A percentile compares a stretch with the other conserved stretches of the same genome.
These are phyloP conservation scores for Adelognathus sp. DNA, from an alignment of 2,888 invertebrate species.

Conservation along the genomic window DNA sequence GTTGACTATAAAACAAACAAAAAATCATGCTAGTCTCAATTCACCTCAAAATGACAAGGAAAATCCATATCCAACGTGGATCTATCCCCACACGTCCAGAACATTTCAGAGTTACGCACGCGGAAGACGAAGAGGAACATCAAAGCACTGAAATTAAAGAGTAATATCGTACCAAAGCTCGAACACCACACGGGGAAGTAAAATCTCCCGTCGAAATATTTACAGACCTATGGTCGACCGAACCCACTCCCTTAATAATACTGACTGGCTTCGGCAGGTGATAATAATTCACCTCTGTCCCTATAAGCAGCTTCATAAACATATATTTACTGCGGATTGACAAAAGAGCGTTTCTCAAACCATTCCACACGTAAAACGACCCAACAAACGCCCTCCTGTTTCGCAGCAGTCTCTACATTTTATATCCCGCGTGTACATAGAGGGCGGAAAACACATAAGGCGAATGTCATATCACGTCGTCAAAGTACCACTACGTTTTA, in stretches of 20 bases:
- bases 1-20: too few species aligned
- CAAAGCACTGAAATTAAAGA: too few species aligned
- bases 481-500: conserved; percentile 33
- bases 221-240: neutral
- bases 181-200: too few species aligned
- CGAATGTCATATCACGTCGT: conserved; percentile 9
- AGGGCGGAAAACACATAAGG: neutral
- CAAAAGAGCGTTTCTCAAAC: too few species aligned
- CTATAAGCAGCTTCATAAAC: too few species aligned
- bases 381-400: neutral
- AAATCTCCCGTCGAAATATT: neutral
- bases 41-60: too few species aligned
- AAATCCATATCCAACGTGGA: too few species aligned
- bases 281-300: neutral
- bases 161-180: neutral
- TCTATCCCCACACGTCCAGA: too few species aligned
- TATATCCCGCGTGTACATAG: neutral
- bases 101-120: too few species aligned
- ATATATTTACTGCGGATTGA: too few species aligned
- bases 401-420: neutral
- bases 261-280: neutral
- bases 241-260: neutral
- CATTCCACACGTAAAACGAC: neutral
- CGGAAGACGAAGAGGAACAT: too few species aligned
- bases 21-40: too few species aligned